phyloP scores from a whole-genome alignment of 2,888 invertebrate genomes.

The Alcis repandata region DNA sequence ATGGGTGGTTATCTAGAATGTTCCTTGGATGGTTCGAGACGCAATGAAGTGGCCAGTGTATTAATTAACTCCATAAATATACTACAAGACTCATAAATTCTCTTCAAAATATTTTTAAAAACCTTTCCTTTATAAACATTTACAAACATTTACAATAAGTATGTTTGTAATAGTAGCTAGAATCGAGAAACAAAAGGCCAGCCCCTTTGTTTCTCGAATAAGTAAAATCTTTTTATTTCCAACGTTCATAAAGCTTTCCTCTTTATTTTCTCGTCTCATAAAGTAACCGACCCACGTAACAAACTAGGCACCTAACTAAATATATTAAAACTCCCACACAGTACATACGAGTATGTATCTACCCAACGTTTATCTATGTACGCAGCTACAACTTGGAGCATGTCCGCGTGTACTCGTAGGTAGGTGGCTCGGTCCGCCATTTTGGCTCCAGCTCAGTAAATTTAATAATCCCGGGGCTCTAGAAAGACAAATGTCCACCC shows the following conservation, averaged over 20 bases:
- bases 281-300: slow-evolving; percentile 13
- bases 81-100: no score
- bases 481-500: slow-evolving; percentile 75
- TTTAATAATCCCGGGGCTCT: slow-evolving; percentile 76
- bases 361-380: slow-evolving; percentile 1
- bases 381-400: neutral
- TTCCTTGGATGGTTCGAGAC: neutral
- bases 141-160: no score
- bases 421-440: slow-evolving; percentile 59
- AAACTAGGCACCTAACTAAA: neutral
- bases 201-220: neutral
- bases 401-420: neutral
- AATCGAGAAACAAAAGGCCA: neutral
- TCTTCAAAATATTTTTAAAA: no score
- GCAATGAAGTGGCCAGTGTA: neutral
- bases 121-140: neutral
- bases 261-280: slow-evolving; percentile 11
- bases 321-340: neutral
- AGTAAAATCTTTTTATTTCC: slow-evolving; percentile 4
- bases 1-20: neutral
- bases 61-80: no score
- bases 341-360: neutral
- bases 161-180: neutral
- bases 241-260: slow-evolving; percentile 3
- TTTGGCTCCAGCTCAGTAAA: slow-evolving; percentile 63